Conservation (phyloP, 2,888 invertebrate species). For the Colostygia pectinataria region DNA sequence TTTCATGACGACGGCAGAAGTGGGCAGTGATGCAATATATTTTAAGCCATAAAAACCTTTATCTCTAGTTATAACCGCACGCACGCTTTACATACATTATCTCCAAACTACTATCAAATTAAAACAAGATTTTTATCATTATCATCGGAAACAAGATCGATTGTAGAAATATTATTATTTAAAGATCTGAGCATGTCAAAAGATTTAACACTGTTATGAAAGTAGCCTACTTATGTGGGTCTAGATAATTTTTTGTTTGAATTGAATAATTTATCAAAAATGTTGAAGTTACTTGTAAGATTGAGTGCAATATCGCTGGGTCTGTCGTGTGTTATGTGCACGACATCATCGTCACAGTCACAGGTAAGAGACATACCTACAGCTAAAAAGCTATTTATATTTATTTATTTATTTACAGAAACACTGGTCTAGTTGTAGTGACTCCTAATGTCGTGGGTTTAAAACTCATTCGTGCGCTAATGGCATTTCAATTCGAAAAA, state of each 20-base stretch:
- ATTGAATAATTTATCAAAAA: constrained; percentile 39
- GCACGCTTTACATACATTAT: constrained; percentile 34
- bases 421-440: no score
- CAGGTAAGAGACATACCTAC: constrained; percentile 55
- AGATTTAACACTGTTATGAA: constrained; percentile 5
- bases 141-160: constrained; percentile 3
- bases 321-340: constrained; percentile 49
- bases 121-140: constrained; percentile 34
- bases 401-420: no score
- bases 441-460: no score
- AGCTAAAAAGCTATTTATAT: no score
- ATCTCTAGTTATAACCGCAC: constrained; percentile 33
- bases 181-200: constrained; percentile 26
- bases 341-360: constrained; percentile 56
- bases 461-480: no score
- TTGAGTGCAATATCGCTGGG: constrained; percentile 51
- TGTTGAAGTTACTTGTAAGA: constrained; percentile 49
- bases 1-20: neutral
- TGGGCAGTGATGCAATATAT: constrained; percentile 1
- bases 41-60: constrained; percentile 4
- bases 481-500: no score
- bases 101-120: constrained; percentile 37
- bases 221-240: constrained; percentile 7
- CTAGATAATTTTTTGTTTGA: neutral
- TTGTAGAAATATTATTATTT: constrained; percentile 9